Evolutionary conservation across 1,140 invertebrate genomes (phyloP), one percentile per base, ranked within the genome.

Genomic region (Metaphire vulgaris): DNA sequence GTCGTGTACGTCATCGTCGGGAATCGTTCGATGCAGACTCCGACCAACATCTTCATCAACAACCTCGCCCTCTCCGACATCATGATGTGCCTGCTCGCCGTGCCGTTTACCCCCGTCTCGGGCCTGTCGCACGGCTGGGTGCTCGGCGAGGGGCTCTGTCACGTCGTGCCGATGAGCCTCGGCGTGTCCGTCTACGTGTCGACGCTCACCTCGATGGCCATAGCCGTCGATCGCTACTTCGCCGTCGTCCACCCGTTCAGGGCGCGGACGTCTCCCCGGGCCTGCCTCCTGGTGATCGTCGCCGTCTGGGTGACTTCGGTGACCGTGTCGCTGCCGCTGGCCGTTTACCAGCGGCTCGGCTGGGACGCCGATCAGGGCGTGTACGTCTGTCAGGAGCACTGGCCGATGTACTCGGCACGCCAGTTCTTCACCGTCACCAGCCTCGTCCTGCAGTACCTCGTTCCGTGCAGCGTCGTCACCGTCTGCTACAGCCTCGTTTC

Each of bases 11-110:
- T 97, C 0, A 95, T 99, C 0, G 89, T 92, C 0, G 89, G 92
- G 12, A 98, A 97, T 84, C 91, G 91, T 69, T 90, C 92, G 64
- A 98, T 99, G 96, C 96, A 97, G 84, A 97, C 96, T 0, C 96
- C 98, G 0, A 99, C 97, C 16, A 99, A 99, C 86, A 91, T 96
- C 67, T 99, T 99, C 86, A 99, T 99, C 80, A 93, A 93, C 29
- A 99, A 98, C 85, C 86, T 99, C 74, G 97, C 96, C 0, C 87
- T 98, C 14, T 95, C 95, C 16, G 97, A 99, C 84, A 94, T 99
- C 72, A 84, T 99, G 14, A 89, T 99, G 70, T 98, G 96, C 83
- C 88, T 93, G 1, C 89, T 98, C 77, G 93, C 94, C 0, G 94
- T 99, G 26, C 96, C 85, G 16, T 87, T 87, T 76, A 87, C 86